Evolutionary conservation across 2,113 vertebrate genomes (phyloP), one percentile per base, ranked within the genome.

Genomic region (Suricata suricatta): DNA sequence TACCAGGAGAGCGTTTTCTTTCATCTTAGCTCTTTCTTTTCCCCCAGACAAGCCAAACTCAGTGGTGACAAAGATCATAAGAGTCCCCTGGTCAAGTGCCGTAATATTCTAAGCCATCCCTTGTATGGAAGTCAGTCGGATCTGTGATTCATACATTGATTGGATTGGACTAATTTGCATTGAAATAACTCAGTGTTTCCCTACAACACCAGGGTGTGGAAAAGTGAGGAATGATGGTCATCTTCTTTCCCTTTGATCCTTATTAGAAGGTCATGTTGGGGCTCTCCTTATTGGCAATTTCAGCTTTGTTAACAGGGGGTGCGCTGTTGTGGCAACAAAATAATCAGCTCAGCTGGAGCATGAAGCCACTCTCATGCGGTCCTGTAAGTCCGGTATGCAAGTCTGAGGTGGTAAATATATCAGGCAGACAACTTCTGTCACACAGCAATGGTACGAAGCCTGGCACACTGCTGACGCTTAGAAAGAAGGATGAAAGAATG

Each of bases 171-270:
- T 98, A 89, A 68, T 87, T 2, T 66, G 69, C 19, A 16, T 33
- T 68, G 88, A 93, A 98, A 96, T 93, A 27, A 57, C 14, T 71
- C 1, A 2, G 50, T 52, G 31, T 92, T 93, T 93, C 84, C 33
- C 87, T 19, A 38, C 14, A 27, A 4, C n/a, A 44, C 10, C 50
- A 87, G 77, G 68, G 64, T 93, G 13, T 1, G 90, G 85, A 64
- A 95, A 92, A 94, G 38, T 23, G 21, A 90, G 66, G 80, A 72
- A 47, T 35, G 91, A 93, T 85, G 83, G 60, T 7, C 47, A 13
- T 83, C 5, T 60, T 88, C 38, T 92, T 79, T 97, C 25, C 0
- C 74, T 97, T 93, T 94, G 85, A 72, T 97, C 38, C 97, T 97
- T 88, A 63, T 95, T 89, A 88, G 95, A 93, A 95, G 90, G 54